Conservation (phyloP, 2,113 vertebrate genomes). For the Silurus glanis region DNA sequence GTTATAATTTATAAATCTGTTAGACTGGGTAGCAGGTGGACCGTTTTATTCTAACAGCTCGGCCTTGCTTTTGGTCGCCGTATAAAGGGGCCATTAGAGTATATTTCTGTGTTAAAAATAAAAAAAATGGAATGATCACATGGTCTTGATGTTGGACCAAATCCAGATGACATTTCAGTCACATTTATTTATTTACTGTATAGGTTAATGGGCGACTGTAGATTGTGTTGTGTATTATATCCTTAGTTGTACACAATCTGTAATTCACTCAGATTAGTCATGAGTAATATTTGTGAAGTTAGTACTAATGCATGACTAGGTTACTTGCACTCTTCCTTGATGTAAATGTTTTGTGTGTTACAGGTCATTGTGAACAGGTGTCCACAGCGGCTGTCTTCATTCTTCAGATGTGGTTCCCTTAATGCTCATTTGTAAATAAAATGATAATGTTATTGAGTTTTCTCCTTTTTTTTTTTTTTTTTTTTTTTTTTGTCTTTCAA, state of each 20-base stretch:
- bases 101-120: background rate
- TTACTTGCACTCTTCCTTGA: background rate
- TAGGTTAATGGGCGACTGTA: background rate
- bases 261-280: background rate
- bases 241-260: background rate
- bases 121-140: no score
- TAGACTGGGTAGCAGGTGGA: background rate
- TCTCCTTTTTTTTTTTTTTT: background rate
- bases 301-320: background rate
- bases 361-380: slow-evolving; percentile 68
- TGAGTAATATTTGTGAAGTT: background rate
- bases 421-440: slow-evolving; percentile 78
- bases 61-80: background rate
- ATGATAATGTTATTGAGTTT: slow-evolving; percentile 43
- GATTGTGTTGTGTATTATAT: background rate
- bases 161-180: background rate
- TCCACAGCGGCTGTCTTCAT: slow-evolving; percentile 56
- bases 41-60: background rate
- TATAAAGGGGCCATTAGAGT: background rate
- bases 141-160: background rate
- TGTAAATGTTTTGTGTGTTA: background rate
- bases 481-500: background rate
- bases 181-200: background rate
- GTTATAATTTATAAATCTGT: background rate
- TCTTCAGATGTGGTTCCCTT: slow-evolving; percentile 62